Conservation (phyloP, 2,797 vertebrate genomes). For the Lepus townsendii region DNA sequence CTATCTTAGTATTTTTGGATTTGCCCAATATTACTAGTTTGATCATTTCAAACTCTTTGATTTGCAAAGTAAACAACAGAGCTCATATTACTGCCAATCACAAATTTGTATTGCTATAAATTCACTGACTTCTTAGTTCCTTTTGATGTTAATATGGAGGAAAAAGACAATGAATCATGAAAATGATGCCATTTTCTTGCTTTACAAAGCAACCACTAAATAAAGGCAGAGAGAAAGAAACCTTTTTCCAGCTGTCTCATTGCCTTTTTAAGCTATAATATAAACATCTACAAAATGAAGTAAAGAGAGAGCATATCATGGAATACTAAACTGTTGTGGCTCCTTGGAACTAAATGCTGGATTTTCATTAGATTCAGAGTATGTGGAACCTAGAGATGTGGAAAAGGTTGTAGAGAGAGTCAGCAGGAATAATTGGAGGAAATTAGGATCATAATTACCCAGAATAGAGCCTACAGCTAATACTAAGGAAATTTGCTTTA, state of each 20-base stretch:
- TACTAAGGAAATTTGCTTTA: slow-evolving; percentile 52
- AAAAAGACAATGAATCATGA: slow-evolving; percentile 71
- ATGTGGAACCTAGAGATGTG: neutral
- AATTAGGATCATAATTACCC: slow-evolving; percentile 64
- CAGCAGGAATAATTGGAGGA: slow-evolving; percentile 54
- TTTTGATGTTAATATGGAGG: slow-evolving; percentile 67
- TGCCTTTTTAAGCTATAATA: slow-evolving; percentile 66
- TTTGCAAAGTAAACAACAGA: slow-evolving; percentile 65
- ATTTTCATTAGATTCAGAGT: slow-evolving; percentile 61
- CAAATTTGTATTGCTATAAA: slow-evolving; percentile 59
- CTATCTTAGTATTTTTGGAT: neutral
- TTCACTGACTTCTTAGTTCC: slow-evolving; percentile 62
- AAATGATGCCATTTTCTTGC: slow-evolving; percentile 67
- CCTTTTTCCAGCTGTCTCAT: slow-evolving; percentile 65
- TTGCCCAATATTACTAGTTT: slow-evolving; percentile 27
- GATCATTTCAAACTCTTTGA: slow-evolving; percentile 38
- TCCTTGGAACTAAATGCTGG: slow-evolving; percentile 7
- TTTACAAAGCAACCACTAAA: slow-evolving; percentile 70
- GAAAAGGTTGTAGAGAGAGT: slow-evolving; percentile 23
- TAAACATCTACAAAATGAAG: slow-evolving; percentile 64
- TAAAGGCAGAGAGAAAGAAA: slow-evolving; percentile 70
- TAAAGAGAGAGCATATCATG: slow-evolving; percentile 1
- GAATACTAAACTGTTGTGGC: slow-evolving; percentile 52
- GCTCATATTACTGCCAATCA: neutral
- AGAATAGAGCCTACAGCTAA: slow-evolving; percentile 55